Percentiles rank a stretch among this genome's conserved stretches.
Conservation (phyloP, 2,797 vertebrate genomes). For the Orientallactaga sibirica region DNA sequence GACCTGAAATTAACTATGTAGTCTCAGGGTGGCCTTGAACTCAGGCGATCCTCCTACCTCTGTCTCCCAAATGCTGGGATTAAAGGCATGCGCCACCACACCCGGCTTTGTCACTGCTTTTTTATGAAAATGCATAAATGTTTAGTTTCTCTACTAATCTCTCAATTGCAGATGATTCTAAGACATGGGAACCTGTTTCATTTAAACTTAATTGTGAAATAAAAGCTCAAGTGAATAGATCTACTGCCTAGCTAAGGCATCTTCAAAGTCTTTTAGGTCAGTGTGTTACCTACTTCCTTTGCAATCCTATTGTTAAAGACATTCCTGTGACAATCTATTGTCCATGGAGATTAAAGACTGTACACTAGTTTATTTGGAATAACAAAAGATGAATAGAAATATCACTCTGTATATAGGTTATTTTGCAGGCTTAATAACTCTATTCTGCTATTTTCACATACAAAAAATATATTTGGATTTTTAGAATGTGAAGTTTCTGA, state of each 20-base stretch:
- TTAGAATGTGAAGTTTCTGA: constrained; percentile 19
- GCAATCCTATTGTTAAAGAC: constrained; percentile 38
- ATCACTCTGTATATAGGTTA: neutral
- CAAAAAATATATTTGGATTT: neutral
- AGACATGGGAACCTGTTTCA: neutral
- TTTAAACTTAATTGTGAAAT: constrained; percentile 62
- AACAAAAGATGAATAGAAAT: constrained; percentile 59
- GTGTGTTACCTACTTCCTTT: neutral
- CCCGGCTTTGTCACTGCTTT: too few species aligned
- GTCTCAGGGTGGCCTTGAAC: too few species aligned
- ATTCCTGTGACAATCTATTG: constrained; percentile 67
- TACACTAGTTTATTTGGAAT: constrained; percentile 51
- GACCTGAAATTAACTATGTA: too few species aligned
- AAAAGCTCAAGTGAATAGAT: constrained; percentile 36
- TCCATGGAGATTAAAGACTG: constrained; percentile 69
- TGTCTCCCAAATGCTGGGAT: too few species aligned
- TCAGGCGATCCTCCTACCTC: too few species aligned
- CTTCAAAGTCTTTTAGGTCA: constrained; percentile 59
- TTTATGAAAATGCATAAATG: constrained; percentile 33
- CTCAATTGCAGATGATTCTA: neutral
- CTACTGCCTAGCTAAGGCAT: constrained; percentile 45
- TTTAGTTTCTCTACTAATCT: neutral
- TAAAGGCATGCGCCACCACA: too few species aligned
- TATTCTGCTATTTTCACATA: constrained; percentile 24
- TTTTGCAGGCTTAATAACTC: constrained; percentile 39